These are phyloP conservation scores for Trematomus loennbergii DNA, from an alignment of 2,113 vertebrate species.

Conservation along the genomic window DNA sequence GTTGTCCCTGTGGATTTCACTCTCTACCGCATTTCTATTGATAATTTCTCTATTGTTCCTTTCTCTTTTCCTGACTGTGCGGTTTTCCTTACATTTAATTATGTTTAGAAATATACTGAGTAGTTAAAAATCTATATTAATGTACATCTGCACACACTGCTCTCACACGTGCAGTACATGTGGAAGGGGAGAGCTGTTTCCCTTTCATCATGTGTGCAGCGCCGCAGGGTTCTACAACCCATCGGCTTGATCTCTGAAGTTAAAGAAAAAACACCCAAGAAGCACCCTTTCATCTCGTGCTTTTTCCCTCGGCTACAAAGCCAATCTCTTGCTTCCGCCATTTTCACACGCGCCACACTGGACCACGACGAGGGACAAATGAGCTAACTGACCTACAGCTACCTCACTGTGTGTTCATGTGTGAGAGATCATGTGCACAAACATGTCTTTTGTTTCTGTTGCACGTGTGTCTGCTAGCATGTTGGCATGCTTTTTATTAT, in stretches of 20 bases:
- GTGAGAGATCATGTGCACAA: constrained; percentile 1
- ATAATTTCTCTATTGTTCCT: constrained; percentile 7
- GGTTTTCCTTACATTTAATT: not conserved
- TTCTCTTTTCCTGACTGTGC: constrained; percentile 4
- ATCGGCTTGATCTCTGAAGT: constrained; percentile 79
- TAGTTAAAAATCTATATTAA: not conserved
- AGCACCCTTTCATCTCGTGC: constrained; percentile 68
- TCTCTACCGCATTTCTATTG: constrained; percentile 26
- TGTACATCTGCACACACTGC: constrained; percentile 15
- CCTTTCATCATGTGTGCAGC: constrained; percentile 77
- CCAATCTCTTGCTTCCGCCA: constrained; percentile 49
- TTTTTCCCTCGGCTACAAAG: constrained; percentile 28
- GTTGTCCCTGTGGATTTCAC: constrained; percentile 17
- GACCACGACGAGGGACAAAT: constrained; percentile 60
- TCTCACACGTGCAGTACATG: constrained; percentile 38
- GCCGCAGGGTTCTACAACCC: constrained; percentile 75
- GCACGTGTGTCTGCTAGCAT: constrained; percentile 13
- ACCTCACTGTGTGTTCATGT: constrained; percentile 7
- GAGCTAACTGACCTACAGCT: constrained; percentile 64
- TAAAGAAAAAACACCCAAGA: constrained; percentile 51
- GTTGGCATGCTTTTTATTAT: constrained; percentile 15
- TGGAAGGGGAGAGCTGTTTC: constrained; percentile 54
- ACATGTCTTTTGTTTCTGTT: not conserved
- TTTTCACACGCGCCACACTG: constrained; percentile 55
- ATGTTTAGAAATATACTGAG: constrained; percentile 15